Evolutionary conservation across 2,888 invertebrate species (phyloP).

Genomic region (Drosophila melanocephala): DNA sequence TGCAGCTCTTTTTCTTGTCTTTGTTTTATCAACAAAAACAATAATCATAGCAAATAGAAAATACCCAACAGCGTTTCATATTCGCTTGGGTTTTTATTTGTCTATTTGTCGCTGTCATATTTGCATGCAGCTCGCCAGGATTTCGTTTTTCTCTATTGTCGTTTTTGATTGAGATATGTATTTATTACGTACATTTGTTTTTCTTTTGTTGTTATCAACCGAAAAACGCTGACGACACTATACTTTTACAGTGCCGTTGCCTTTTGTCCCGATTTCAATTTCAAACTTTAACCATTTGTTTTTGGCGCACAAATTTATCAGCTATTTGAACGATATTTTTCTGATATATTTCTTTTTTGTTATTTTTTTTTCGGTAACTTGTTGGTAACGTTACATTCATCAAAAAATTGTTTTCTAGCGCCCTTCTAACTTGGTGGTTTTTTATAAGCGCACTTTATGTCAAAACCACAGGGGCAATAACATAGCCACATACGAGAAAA

Average conservation of each 20-base stretch:
- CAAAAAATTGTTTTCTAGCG: slow-evolving; percentile 72
- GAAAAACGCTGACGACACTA: slow-evolving; percentile 41
- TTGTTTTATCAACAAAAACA: slow-evolving; percentile 60
- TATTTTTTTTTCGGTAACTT: slow-evolving; percentile 29
- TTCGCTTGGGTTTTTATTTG: slow-evolving; percentile 72
- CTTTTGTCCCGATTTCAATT: slow-evolving; percentile 79
- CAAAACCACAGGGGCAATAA: slow-evolving; percentile 75
- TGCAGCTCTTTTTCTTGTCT: slow-evolving; percentile 63
- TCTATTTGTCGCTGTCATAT: slow-evolving; percentile 64
- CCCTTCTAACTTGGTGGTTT: slow-evolving; percentile 74
- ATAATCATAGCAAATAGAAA: slow-evolving; percentile 44
- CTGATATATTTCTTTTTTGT: slow-evolving; percentile 12
- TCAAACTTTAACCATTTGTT: slow-evolving; percentile 78
- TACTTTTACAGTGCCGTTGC: slow-evolving; percentile 44
- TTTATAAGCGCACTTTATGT: slow-evolving; percentile 80
- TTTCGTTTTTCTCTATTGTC: slow-evolving; percentile 56
- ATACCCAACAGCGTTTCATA: slow-evolving; percentile 63
- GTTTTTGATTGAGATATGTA: slow-evolving; percentile 78
- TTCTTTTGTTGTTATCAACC: slow-evolving; percentile 23
- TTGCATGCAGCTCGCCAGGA: slow-evolving; percentile 59
- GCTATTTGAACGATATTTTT: slow-evolving; percentile 69
- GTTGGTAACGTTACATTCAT: slow-evolving; percentile 70
- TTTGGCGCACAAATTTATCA: slow-evolving; percentile 72
- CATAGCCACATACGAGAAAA: slow-evolving; percentile 32
- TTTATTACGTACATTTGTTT: slow-evolving; percentile 67